Conservation (phyloP, 2,113 vertebrate species). For the Ramphastos sulfuratus region DNA sequence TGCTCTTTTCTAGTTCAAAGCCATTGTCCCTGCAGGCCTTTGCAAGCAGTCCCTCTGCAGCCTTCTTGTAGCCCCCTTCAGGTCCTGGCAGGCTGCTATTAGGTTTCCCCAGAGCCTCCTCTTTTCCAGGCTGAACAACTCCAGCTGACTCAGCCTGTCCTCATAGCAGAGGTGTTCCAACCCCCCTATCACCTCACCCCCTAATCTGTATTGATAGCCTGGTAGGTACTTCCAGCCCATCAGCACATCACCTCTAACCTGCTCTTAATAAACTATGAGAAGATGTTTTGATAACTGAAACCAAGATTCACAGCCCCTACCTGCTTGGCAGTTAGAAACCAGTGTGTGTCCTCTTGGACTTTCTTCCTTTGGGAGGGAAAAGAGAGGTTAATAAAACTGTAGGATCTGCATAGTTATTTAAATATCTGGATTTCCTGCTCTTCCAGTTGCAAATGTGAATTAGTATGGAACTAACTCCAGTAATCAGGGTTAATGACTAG, state of each 20-base stretch:
- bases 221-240: neutral
- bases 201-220: no score
- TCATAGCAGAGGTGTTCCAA: no score
- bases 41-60: no score
- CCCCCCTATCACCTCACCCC: no score
- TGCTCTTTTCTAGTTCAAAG: no score
- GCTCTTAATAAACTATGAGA: neutral
- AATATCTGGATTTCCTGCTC: neutral
- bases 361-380: neutral
- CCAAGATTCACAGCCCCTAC: neutral
- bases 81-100: no score
- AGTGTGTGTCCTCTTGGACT: neutral
- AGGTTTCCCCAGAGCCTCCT: no score
- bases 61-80: no score
- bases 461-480: neutral
- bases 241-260: conserved; percentile 21
- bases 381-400: neutral
- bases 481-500: conserved; percentile 37
- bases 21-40: no score
- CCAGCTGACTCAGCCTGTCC: no score
- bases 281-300: neutral
- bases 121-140: no score
- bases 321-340: neutral
- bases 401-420: neutral
- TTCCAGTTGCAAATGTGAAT: neutral